These are phyloP conservation scores for Turritopsis rubra DNA, from an alignment of 30 jellyfish, hydroid and myxozoan species.

Conservation along the genomic window DNA sequence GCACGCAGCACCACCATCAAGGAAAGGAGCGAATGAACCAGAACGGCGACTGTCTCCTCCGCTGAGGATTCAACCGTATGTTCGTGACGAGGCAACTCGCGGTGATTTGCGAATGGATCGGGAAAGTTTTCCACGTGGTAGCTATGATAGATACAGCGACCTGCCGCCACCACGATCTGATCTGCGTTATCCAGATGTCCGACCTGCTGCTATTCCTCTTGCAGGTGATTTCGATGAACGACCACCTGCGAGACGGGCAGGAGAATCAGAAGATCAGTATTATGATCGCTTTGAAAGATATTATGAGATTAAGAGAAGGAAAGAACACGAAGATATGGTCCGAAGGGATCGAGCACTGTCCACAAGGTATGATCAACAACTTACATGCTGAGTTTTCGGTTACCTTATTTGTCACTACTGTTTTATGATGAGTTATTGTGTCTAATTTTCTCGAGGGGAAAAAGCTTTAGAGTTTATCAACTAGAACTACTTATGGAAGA, in stretches of 20 bases:
- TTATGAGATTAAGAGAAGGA: slow-evolving; percentile 20
- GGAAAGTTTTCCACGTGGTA: background rate
- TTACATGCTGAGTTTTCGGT: background rate
- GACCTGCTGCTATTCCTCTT: background rate
- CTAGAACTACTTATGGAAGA: too few species aligned
- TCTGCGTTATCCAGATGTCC: background rate
- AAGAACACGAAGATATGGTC: slow-evolving; percentile 1
- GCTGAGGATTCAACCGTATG: background rate
- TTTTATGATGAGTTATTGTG: too few species aligned
- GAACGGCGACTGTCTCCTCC: background rate
- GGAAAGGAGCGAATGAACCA: background rate
- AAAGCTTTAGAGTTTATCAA: too few species aligned
- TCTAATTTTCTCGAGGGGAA: too few species aligned
- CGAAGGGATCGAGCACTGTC: slow-evolving; percentile 1
- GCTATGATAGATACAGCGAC: background rate
- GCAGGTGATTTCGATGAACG: slow-evolving; percentile 11
- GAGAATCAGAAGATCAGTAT: slow-evolving; percentile 32
- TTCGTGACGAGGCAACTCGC: background rate
- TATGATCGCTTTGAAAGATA: slow-evolving; percentile 31
- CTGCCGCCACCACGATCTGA: background rate
- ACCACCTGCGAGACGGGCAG: slow-evolving; percentile 21
- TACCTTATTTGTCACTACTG: background rate
- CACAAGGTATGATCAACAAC: background rate
- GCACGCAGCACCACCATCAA: background rate
- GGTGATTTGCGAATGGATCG: background rate